Conservation (phyloP, 2,113 vertebrate species). For the Dicrurus megarhynchus region DNA sequence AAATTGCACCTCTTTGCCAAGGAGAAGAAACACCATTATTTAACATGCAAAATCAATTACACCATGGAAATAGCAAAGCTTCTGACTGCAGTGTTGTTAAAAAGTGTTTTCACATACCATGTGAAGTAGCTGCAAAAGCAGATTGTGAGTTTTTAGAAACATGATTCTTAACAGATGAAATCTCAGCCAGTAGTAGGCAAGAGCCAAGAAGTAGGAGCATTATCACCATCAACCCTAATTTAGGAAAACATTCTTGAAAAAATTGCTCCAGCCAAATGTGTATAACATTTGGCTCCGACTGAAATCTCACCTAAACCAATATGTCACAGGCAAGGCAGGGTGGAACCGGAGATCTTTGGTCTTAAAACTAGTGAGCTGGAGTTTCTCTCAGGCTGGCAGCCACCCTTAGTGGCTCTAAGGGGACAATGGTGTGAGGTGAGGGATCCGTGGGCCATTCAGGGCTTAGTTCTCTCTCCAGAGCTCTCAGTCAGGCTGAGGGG, state of each 20-base stretch:
- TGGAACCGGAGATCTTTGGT: background rate
- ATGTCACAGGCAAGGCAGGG: background rate
- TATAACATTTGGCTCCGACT: background rate
- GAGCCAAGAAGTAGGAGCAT: slow-evolving; percentile 45
- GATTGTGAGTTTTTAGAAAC: slow-evolving; percentile 34
- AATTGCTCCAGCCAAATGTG: slow-evolving; percentile 11
- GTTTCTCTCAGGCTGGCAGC: background rate
- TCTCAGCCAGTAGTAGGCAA: slow-evolving; percentile 8
- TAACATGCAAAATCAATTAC: background rate
- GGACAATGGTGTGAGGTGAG: accelerated
- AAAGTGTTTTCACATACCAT: slow-evolving; percentile 7
- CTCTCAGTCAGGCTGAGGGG: accelerated
- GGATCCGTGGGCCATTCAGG: accelerated
- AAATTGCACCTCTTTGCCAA: background rate
- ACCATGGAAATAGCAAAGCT: background rate
- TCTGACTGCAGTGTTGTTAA: background rate
- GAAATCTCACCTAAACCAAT: slow-evolving; percentile 6
- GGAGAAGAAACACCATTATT: background rate
- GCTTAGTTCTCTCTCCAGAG: background rate
- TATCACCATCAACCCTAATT: slow-evolving; percentile 33
- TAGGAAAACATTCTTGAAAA: slow-evolving; percentile 49
- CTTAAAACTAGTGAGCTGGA: background rate
- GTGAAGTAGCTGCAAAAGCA: slow-evolving; percentile 45
- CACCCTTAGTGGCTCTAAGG: accelerated
- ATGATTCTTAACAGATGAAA: slow-evolving; percentile 36